Conservation (phyloP, 2,888 invertebrate genomes). For the Brenthis hecate region DNA sequence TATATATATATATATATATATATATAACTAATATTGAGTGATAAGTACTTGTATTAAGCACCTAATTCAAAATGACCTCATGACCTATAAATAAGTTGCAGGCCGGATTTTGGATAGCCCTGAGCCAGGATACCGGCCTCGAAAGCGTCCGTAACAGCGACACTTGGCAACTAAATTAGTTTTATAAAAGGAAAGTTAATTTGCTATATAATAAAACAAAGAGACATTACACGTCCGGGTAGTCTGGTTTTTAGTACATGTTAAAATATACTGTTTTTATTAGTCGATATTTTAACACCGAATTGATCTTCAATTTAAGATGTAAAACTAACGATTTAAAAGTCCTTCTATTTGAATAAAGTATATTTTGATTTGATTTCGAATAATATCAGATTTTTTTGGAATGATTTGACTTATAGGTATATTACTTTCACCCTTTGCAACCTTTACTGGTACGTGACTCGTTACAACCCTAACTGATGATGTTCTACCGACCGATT, state of each 20-base stretch:
- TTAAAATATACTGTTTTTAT: neutral
- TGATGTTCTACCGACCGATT: too few relatives aligned
- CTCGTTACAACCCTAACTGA: slow-evolving; percentile 5
- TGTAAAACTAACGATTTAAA: too few relatives aligned
- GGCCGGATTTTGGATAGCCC: slow-evolving; percentile 7
- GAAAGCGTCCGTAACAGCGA: neutral
- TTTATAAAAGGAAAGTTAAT: slow-evolving; percentile 25
- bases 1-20: too few relatives aligned
- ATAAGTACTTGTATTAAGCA: neutral
- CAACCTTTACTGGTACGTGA: too few relatives aligned
- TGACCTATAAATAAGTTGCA: neutral
- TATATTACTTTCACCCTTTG: too few relatives aligned
- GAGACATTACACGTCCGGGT: slow-evolving; percentile 1
- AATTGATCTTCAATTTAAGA: too few relatives aligned
- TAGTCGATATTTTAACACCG: neutral
- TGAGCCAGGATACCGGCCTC: slow-evolving; percentile 22
- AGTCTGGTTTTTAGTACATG: neutral
- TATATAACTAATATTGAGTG: too few relatives aligned
- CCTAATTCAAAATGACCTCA: neutral
- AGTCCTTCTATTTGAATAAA: too few relatives aligned
- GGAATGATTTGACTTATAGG: too few relatives aligned
- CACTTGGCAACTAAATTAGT: slow-evolving; percentile 22
- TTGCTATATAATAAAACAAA: slow-evolving; percentile 9
- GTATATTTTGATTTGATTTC: too few relatives aligned
- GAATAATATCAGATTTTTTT: too few relatives aligned